Base-by-base conservation (phyloP, 2,113 vertebrate species). In the Neoarius graeffei region DNA sequence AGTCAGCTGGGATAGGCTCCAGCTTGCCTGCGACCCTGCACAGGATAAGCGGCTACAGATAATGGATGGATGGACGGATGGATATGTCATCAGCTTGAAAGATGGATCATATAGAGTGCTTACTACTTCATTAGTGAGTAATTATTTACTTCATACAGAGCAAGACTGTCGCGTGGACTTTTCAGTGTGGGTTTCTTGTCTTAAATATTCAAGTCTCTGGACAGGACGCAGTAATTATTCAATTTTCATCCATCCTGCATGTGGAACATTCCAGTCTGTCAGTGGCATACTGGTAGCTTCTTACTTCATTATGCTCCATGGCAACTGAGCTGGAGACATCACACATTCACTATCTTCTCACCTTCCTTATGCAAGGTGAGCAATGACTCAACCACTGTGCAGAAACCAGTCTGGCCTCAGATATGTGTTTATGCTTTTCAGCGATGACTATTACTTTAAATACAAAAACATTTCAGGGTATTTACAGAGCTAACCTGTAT, bases 241-340 rank as follows among this genome's bases (percentile, higher is more conserved):
- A 50, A 79, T 17, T 84, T 83, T 88, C 69, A 52, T 52, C 57
- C 14, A 20, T 79, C 81, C 83, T 86, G 59, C 74, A 54, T 85
- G 25, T 52, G 48, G 56, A 90, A 88, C 7, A 52, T 74, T 71
- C 76, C 85, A 66, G 89, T 35, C 80, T 62, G 86, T 54, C 20
- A 42, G 73, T 57, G 19, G 50, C 52, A 60, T 59, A n/a, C n/a
- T n/a, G n/a, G n/a, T n/a, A 73, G 71, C 86, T 80, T 10, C 76
- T 88, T 81, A 81, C 76, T 84, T 88, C 81, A 83, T 90, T 88
- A 86, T 84, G 85, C 80, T 83, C 56, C 50, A 60, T 87, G 48
- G 87, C 87, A 82, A 86, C 77, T 79, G 85, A 88, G 56, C 62
- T 74, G 62, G 82, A 90, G 67, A 79, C 62, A 87, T 57, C 62